These are phyloP conservation scores for Temnothorax rugatulus DNA, from an alignment of 2,888 invertebrate species.

Conservation along the genomic window DNA sequence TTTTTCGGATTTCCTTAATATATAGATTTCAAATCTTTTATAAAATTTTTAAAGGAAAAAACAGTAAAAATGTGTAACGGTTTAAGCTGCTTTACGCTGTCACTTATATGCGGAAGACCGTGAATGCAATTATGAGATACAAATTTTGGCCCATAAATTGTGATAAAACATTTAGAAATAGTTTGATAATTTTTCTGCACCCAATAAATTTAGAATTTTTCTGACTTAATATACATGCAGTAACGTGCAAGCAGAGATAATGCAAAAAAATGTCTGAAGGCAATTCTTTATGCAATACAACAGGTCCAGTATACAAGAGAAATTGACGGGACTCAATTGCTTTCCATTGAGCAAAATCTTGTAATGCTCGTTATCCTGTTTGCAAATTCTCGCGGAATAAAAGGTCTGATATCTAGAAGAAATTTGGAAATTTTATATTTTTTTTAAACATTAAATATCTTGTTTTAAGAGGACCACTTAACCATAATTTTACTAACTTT, in stretches of 20 bases:
- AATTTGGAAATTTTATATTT: neutral
- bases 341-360: slow-evolving; percentile 32
- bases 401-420: neutral
- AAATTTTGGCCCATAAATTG: neutral
- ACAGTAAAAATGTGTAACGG: slow-evolving; percentile 8
- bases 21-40: slow-evolving; percentile 15
- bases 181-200: neutral
- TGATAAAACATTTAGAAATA: slow-evolving; percentile 1
- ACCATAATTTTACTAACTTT: too few relatives aligned
- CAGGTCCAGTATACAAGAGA: neutral
- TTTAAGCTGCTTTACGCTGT: neutral
- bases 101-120: too few relatives aligned
- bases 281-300: too few relatives aligned
- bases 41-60: slow-evolving; percentile 19
- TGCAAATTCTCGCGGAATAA: slow-evolving; percentile 17
- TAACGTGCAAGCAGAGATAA: too few relatives aligned
- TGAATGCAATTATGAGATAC: neutral
- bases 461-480: neutral
- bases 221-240: too few relatives aligned
- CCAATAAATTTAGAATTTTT: too few relatives aligned
- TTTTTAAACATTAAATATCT: neutral
- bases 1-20: slow-evolving; percentile 1
- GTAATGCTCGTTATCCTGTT: neutral
- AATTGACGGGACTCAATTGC: neutral
- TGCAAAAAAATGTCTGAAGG: too few relatives aligned